Percentiles rank a stretch among this genome's conserved stretches.
phyloP scores from a whole-genome alignment of 2,113 vertebrate genomes.

The Poecile atricapillus region DNA sequence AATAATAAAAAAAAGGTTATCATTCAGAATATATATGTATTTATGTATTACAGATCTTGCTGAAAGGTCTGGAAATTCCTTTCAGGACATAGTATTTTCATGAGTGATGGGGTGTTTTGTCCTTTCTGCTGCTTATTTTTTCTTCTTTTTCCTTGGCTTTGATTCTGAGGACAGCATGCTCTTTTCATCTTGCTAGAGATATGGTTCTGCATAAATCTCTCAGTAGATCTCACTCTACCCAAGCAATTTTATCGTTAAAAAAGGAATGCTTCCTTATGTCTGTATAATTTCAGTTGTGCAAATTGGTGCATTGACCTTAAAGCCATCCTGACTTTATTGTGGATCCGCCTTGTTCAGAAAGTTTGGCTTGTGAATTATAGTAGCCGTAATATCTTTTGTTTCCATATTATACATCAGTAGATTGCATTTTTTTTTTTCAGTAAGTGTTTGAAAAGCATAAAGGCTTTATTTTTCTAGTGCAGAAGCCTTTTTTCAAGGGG shows the following conservation, averaged over 20 bases:
- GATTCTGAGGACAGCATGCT: slow-evolving; percentile 55
- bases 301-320: slow-evolving; percentile 44
- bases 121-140: slow-evolving; percentile 30
- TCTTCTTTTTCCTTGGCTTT: slow-evolving; percentile 55
- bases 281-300: slow-evolving; percentile 48
- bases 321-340: slow-evolving; percentile 17
- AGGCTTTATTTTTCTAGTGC: not conserved
- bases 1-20: not conserved
- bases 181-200: slow-evolving; percentile 67
- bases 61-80: slow-evolving; percentile 23
- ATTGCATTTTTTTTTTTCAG: not conserved
- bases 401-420: not conserved
- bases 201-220: slow-evolving; percentile 67
- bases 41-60: not conserved
- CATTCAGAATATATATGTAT: not conserved
- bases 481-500: not conserved
- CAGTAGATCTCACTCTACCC: slow-evolving; percentile 38
- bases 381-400: not conserved
- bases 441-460: not conserved
- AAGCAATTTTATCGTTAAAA: slow-evolving; percentile 18
- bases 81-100: not conserved
- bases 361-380: slow-evolving; percentile 42
- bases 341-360: not conserved
- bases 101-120: slow-evolving; percentile 40
- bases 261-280: slow-evolving; percentile 17